These are phyloP conservation scores for Anarrhichthys ocellatus DNA, from an alignment of 2,113 vertebrate species.

Conservation along the genomic window DNA sequence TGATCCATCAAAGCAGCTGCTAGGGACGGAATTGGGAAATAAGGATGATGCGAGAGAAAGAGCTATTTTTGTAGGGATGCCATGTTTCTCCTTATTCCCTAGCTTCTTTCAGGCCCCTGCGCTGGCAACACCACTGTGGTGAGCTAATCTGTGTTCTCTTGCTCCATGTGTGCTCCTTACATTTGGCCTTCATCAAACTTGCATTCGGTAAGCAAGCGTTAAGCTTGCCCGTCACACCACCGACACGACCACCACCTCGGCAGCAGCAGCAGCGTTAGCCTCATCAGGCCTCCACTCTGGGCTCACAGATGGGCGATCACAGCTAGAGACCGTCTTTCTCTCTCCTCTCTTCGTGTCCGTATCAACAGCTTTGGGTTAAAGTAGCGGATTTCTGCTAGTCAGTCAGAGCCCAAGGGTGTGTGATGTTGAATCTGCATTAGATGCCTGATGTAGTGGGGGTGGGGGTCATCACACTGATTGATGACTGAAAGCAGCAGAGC, in stretches of 20 bases:
- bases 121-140: conserved; percentile 29
- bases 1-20: conserved; percentile 79
- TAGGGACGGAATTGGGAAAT: conserved; percentile 68
- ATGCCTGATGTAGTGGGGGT: conserved; percentile 38
- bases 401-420: conserved; percentile 47
- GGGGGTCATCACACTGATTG: conserved; percentile 73
- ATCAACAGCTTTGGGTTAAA: conserved; percentile 50
- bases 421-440: conserved; percentile 71
- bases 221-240: conserved; percentile 43
- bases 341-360: conserved; percentile 10
- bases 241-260: conserved; percentile 6
- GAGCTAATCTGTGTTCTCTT: conserved; percentile 49
- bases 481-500: conserved; percentile 70
- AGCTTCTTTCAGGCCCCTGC: conserved; percentile 17
- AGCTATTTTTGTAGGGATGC: conserved; percentile 71
- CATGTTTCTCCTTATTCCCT: conserved; percentile 23
- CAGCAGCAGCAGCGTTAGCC: conserved; percentile 17
- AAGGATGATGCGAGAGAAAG: conserved; percentile 65
- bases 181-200: conserved; percentile 66
- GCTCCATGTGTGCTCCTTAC: conserved; percentile 46
- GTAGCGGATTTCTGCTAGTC: conserved; percentile 49
- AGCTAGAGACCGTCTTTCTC: conserved; percentile 37
- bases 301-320: conserved; percentile 64
- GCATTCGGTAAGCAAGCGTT: conserved; percentile 47
- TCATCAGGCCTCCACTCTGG: conserved; percentile 48